These are phyloP conservation scores for Drosophila neutralis DNA, from an alignment of 2,888 invertebrate genomes.

Conservation along the genomic window DNA sequence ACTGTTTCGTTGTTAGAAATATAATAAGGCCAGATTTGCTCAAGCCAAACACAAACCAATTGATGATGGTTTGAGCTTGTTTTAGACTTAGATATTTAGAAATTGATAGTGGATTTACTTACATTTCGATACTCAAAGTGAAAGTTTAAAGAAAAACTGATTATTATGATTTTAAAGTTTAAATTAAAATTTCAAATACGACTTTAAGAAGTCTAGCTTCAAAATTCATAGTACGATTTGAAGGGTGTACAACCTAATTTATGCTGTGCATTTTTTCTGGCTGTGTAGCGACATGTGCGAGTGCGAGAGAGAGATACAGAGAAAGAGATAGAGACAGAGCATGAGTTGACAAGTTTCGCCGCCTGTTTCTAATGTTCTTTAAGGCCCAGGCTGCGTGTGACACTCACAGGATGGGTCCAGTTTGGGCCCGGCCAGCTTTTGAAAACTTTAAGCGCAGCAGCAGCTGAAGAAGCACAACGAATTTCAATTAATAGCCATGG, in stretches of 20 bases:
- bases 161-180: not conserved
- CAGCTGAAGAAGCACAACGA: conserved; percentile 65
- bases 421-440: conserved; percentile 52
- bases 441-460: conserved; percentile 56
- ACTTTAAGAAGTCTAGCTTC: not conserved
- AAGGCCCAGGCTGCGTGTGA: conserved; percentile 65
- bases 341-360: conserved; percentile 67
- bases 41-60: not conserved
- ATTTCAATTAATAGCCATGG: conserved; percentile 77
- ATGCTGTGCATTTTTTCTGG: not conserved
- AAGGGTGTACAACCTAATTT: not conserved
- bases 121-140: not conserved
- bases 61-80: not conserved
- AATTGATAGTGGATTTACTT: not conserved
- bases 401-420: conserved; percentile 35
- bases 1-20: not conserved
- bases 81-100: not conserved
- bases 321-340: not conserved
- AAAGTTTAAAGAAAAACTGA: not conserved
- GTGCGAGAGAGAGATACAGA: not conserved
- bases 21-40: not conserved
- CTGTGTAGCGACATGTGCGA: not conserved
- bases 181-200: not conserved
- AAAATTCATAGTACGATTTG: not conserved
- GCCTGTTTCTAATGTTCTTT: conserved; percentile 79